Percentiles rank a stretch among this genome's conserved stretches.
These are phyloP conservation scores for Sarcophaga rosellei DNA, from an alignment of 2,888 invertebrate genomes.

Conservation along the genomic window DNA sequence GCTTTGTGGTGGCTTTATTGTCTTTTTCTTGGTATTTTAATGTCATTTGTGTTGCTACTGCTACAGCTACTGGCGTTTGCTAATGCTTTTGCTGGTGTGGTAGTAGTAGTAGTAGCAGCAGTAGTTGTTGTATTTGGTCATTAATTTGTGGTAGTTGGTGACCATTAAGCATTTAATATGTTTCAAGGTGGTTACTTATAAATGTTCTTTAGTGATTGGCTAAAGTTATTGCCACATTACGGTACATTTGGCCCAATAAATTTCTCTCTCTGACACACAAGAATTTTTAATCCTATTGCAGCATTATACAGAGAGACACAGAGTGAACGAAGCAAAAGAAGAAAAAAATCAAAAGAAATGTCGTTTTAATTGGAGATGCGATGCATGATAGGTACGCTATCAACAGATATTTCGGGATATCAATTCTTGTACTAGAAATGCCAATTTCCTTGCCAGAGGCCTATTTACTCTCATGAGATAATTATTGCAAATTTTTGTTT, in stretches of 20 bases:
- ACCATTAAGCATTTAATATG: slow-evolving; percentile 26
- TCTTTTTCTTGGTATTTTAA: neutral
- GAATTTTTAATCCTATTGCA: slow-evolving; percentile 45
- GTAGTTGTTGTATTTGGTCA: slow-evolving; percentile 4
- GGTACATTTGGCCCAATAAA: slow-evolving; percentile 6
- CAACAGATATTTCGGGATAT: too few relatives aligned
- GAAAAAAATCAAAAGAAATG: neutral
- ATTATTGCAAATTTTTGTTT: too few relatives aligned
- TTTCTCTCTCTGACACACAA: slow-evolving; percentile 10
- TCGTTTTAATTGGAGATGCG: too few relatives aligned
- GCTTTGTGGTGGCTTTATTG: neutral
- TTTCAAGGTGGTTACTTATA: slow-evolving; percentile 41
- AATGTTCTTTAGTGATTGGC: slow-evolving; percentile 33
- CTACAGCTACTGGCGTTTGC: too few relatives aligned
- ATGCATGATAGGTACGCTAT: too few relatives aligned
- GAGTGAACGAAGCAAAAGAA: neutral
- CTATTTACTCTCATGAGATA: too few relatives aligned
- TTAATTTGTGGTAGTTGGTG: slow-evolving; percentile 29
- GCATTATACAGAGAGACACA: neutral
- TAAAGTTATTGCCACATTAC: slow-evolving; percentile 40
- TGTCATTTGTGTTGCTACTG: neutral
- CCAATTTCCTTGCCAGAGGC: too few relatives aligned
- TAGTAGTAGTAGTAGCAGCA: neutral
- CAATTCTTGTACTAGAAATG: too few relatives aligned
- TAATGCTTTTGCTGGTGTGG: neutral